Evolutionary conservation across 2,888 invertebrate species (phyloP).

Genomic region (Phengaris arion): DNA sequence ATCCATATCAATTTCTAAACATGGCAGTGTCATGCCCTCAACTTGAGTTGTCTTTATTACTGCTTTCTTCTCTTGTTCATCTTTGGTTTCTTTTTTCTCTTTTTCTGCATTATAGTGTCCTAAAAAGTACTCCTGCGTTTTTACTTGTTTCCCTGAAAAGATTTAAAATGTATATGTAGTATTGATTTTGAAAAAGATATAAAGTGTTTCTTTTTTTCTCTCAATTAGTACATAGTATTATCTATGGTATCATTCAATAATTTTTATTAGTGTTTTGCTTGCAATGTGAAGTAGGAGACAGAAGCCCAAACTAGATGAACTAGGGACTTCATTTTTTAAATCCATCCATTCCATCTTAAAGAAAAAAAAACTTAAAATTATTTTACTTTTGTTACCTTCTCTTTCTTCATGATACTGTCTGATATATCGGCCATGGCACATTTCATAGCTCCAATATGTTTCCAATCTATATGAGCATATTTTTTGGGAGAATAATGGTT

Average conservation of each 20-base stretch:
- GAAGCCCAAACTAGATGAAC: too few species aligned
- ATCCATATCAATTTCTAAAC: slow-evolving; percentile 90
- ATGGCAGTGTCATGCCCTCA: slow-evolving; percentile 93
- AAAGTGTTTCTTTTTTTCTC: too few species aligned
- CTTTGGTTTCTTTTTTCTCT: slow-evolving; percentile 77
- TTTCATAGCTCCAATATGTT: slow-evolving; percentile 97
- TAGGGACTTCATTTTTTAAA: too few species aligned
- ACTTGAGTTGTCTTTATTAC: slow-evolving; percentile 85
- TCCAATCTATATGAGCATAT: slow-evolving; percentile 93
- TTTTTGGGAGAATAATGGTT: slow-evolving; percentile 86
- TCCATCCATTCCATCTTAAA: too few species aligned
- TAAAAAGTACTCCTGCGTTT: slow-evolving; percentile 90
- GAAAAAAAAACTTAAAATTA: too few species aligned
- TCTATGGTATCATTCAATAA: too few species aligned
- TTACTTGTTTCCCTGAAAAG: slow-evolving; percentile 84
- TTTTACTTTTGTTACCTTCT: slow-evolving; percentile 77
- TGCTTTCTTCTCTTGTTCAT: slow-evolving; percentile 73
- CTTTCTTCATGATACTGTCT: slow-evolving; percentile 97
- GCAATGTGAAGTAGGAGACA: too few species aligned
- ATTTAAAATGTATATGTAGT: background rate
- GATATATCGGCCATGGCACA: slow-evolving; percentile 95
- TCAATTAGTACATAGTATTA: too few species aligned
- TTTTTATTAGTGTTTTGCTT: too few species aligned
- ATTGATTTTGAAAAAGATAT: background rate
- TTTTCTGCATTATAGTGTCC: slow-evolving; percentile 87